phyloP scores from a whole-genome alignment of 2,888 invertebrate species.

The Graphium colonna region DNA sequence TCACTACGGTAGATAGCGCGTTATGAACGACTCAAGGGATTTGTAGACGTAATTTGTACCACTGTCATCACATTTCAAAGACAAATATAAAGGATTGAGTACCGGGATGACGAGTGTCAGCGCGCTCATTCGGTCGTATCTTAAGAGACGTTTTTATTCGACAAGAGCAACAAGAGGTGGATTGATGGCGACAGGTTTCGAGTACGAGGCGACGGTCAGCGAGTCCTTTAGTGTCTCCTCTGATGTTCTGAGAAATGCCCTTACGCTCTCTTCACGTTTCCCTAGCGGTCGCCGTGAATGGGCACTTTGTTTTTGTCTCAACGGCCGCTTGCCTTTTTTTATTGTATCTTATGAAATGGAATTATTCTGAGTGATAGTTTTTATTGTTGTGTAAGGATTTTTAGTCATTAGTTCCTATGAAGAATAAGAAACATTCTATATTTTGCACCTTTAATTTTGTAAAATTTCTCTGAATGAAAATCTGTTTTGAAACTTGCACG shows the following conservation, averaged over 20 bases:
- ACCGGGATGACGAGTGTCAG: constrained; percentile 78
- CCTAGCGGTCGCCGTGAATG: constrained; percentile 42
- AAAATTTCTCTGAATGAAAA: no score
- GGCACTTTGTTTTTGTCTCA: constrained; percentile 19
- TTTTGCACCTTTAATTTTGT: no score
- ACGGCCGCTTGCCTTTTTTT: constrained; percentile 10
- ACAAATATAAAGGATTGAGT: constrained; percentile 79
- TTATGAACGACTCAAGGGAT: constrained; percentile 76
- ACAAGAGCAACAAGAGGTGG: constrained; percentile 74
- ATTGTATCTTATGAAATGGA: not conserved
- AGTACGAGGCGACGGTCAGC: constrained; percentile 71
- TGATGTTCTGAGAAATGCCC: constrained; percentile 72
- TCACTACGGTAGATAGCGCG: constrained; percentile 66
- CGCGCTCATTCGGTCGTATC: constrained; percentile 70
- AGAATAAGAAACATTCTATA: no score
- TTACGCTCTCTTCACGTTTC: constrained; percentile 57
- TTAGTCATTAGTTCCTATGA: no score
- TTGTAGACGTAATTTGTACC: constrained; percentile 79
- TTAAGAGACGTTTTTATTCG: constrained; percentile 77
- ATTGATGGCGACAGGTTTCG: constrained; percentile 80
- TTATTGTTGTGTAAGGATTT: no score
- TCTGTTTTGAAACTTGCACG: constrained; percentile 9
- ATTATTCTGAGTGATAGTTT: not conserved
- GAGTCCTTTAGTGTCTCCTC: constrained; percentile 62
- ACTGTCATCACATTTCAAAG: constrained; percentile 81